Evolutionary conservation across 2,113 vertebrate genomes (phyloP), one percentile per base, ranked within the genome.

Genomic region (Acanthisitta chloris): DNA sequence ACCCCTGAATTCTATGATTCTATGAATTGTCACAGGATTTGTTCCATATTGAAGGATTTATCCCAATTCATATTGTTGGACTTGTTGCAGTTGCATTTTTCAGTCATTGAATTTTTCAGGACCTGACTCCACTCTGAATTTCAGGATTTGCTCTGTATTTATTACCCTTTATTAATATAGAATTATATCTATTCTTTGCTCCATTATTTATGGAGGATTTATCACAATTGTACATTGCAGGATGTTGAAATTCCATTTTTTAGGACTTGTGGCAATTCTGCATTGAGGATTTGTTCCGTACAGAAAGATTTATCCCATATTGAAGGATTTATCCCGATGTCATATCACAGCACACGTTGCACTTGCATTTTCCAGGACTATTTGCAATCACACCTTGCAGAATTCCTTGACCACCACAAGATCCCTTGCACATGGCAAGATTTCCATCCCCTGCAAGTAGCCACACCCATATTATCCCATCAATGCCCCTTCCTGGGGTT

Each of bases 21-120:
- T 33, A 31, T 5, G 25, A 4, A 23, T 8, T 0, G 18, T 26
- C 0, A 1, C 28, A 1, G 65, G 33, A 8, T 19, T 45, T 18
- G 10, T 9, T 3, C 33, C 49, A 1, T 7, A 0, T 7, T 1
- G 38, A 4, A n/a, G 40, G 52, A 9, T 73, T 57, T 45, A 9
- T 28, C 52, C 40, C 71, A 0, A 6, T 28, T 57, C 51, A 2
- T 14, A 17, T 16, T 1, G 23, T 52, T 6, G 40, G 17, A 1
- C 24, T 12, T 20, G 38, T 17, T 5, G 52, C 31, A 6, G 48
- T 6, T 11, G 33, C 25, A 3, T 66, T 55, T 23, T 4, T 5
- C 33, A 2, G 48, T 34, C 13, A 13, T 26, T 61, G 25, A 5
- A 34, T 58, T 58, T 58, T 58, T 14, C n/a, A 58, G 33, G 33